Evolutionary conservation across 2,888 invertebrate species (phyloP), one percentile per base, ranked within the genome.

Genomic region (Flexamia atlantica): DNA sequence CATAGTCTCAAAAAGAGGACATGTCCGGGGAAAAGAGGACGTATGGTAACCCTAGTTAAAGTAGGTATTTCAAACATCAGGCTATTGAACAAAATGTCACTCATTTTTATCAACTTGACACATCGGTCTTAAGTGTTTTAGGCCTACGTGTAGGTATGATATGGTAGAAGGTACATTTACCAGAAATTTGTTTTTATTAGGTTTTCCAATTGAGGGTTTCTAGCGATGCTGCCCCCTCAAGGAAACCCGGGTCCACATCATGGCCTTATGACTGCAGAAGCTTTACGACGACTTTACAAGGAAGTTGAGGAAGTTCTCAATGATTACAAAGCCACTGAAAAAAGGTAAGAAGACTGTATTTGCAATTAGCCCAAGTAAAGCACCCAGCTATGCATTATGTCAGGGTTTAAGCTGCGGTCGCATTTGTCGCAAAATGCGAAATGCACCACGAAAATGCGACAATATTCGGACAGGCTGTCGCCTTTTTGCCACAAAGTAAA

Each of bases 251-350:
- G 76, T 1, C 23, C 20, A 5, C 81, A 80, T 42, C 46, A 70
- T 36, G 95, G 95, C 28, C 91, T 95, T 87, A 92, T 93, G 68
- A 96, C 96, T 14, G 91, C 91, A 88, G 93, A 93, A 85, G 96
- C 96, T 30, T 90, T 97, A 83, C 91, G 92, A 86, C 94, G 93
- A 88, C 91, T 97, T 85, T 93, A 94, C 87, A 92, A 93, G 87
- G 96, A 96, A 89, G 94, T 97, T 87, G 91, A 92, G 86, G 90
- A 90, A 85, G 92, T 94, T 84, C 90, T 96, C 84, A 90, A 91
- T 70, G 93, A 94, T 85, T 32, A 72, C n/a, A 40, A 1, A 40
- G 10, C 36, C 72, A 72, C 20, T 40, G 17, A 72, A 20, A 64
- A 25, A 17, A 64, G 64, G 57, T 28, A 64, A 14, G 64, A 23